These are phyloP conservation scores for Ciconia boyciana DNA, from an alignment of 2,113 vertebrate species.

Conservation along the genomic window DNA sequence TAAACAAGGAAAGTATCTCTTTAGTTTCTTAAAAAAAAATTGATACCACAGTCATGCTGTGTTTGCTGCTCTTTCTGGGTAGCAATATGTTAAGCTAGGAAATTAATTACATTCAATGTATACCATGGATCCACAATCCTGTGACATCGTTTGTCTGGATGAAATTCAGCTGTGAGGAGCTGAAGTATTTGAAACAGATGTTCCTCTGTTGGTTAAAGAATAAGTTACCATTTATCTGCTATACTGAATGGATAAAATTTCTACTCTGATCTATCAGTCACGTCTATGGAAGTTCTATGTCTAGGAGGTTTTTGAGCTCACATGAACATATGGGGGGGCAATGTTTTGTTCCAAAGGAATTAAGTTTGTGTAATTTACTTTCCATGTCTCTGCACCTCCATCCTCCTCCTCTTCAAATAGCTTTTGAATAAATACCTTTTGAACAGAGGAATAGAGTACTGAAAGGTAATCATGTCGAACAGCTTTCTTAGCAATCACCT, in stretches of 20 bases:
- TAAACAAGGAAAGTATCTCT: background rate
- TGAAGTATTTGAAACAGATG: background rate
- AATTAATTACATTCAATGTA: background rate
- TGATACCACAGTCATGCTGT: background rate
- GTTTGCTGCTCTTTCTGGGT: background rate
- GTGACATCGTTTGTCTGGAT: background rate
- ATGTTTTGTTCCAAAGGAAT: background rate
- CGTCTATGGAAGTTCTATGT: background rate
- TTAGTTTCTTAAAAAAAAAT: background rate
- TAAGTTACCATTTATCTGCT: background rate
- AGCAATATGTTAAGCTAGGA: background rate
- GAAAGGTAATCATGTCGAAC: background rate
- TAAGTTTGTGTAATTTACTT: background rate
- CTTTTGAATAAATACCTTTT: background rate
- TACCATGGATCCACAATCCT: background rate
- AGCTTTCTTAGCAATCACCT: background rate
- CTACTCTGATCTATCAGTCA: background rate
- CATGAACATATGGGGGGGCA: rapidly evolving
- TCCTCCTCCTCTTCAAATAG: background rate
- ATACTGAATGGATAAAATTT: background rate
- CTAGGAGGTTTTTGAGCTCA: background rate
- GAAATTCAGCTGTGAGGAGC: background rate
- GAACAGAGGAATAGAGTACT: background rate
- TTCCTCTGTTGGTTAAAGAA: background rate
- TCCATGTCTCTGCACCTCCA: background rate